Conservation (phyloP, 1,140 invertebrate genomes). For the Cydia strobilella region DNA sequence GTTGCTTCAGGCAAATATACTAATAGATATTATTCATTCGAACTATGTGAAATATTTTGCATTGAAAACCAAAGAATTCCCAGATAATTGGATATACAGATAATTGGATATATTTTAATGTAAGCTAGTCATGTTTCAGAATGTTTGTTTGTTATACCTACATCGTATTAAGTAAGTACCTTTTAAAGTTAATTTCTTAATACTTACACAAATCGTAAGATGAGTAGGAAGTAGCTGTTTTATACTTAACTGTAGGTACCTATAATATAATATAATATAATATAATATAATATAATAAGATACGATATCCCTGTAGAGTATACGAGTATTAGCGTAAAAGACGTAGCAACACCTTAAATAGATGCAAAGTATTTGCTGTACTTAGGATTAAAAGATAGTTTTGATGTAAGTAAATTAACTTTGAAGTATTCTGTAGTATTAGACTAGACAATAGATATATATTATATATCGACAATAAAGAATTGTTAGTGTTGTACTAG, state of each 20-base stretch:
- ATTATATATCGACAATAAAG: constrained; percentile 50
- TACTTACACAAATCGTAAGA: neutral
- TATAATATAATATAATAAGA: no score
- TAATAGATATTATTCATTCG: no score
- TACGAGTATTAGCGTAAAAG: neutral
- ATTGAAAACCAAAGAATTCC: neutral
- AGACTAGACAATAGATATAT: constrained; percentile 36
- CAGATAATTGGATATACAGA: neutral
- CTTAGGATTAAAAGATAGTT: constrained; percentile 33
- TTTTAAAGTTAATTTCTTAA: neutral
- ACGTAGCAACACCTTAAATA: constrained; percentile 1
- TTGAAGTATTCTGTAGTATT: constrained; percentile 5
- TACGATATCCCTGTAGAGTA: neutral
- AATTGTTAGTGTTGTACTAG: constrained; percentile 36
- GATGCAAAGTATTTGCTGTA: constrained; percentile 20
- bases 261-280: neutral
- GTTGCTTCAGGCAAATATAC: no score
- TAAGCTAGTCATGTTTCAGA: constrained; percentile 8
- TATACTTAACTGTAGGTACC: neutral
- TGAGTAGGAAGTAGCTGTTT: neutral
- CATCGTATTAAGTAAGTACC: neutral
- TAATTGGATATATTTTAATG: neutral
- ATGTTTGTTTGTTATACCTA: neutral
- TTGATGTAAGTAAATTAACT: neutral
- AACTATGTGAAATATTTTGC: neutral